Base-by-base conservation (phyloP, 2,113 vertebrate genomes). In the Condylura cristata region DNA sequence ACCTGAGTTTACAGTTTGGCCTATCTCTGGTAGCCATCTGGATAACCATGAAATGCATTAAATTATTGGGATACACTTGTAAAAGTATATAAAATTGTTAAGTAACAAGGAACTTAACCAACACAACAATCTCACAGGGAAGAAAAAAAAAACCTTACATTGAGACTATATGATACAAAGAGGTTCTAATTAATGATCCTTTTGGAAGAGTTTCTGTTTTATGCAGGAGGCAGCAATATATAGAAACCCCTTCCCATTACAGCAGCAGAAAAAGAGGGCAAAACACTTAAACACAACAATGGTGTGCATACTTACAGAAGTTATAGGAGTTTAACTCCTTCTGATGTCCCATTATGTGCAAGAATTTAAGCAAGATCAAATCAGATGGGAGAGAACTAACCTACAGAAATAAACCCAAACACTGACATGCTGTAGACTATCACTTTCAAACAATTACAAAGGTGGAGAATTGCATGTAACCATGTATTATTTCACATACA, bases 401-500 rank as follows among this genome's bases (percentile, higher is more conserved):
- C 20, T 78, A 68, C 8, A 89, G 76, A 94, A 89, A 91, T 78
- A 93, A 87, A 90, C 53, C 20, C 17, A 91, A 83, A 79, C 41
- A 61, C 1, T 75, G 12, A 86, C 60, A 26, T 5, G 14, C 20
- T 89, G 2, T 56, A 58, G 63, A 44, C 39, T 51, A 41, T 53
- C 7, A 76, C 86, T 16, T 68, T 56, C 24, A 65, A 86, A 80
- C 8, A 74, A 22, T 24, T 65, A 32, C 18, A 85, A 92, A 78
- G 14, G 24, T 65, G 18, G 58, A 24, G 7, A 58, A 41, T 56
- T 94, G 28, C 68, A 26, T 30, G 48, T 28, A 83, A 71, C 10
- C 10, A 61, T 85, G 16, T 71, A 61, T 86, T 16, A 34, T 2
- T 89, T 5, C 9, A 75, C 88, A 86, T 63, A 22, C 3, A 71